Conservation (phyloP, 2,888 invertebrate species). For the Thereva nobilitata region DNA sequence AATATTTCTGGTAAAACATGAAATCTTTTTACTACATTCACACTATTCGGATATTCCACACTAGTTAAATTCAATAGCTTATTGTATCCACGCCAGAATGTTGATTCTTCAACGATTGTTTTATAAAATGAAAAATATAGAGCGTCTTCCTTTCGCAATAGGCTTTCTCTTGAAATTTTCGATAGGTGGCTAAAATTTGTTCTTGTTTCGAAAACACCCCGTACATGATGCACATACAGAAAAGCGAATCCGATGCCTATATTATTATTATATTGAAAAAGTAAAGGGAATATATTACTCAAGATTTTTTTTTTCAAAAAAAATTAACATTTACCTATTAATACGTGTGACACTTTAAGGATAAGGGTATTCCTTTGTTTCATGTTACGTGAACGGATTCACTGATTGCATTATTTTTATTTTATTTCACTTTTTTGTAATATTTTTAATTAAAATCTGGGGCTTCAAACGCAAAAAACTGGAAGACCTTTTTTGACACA, state of each 20-base stretch:
- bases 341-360: slow-evolving; percentile 53
- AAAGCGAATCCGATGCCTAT: slow-evolving; percentile 65
- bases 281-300: background rate
- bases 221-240: slow-evolving; percentile 69
- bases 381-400: slow-evolving; percentile 46
- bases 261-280: slow-evolving; percentile 42
- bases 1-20: slow-evolving; percentile 83
- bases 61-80: slow-evolving; percentile 71
- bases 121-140: slow-evolving; percentile 90
- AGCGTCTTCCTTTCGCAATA: slow-evolving; percentile 85
- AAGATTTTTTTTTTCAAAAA: background rate
- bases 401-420: background rate
- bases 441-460: no score
- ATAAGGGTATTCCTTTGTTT: slow-evolving; percentile 50
- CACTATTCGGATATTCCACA: slow-evolving; percentile 79
- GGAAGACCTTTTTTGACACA: no score
- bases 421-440: background rate
- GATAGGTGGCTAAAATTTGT: slow-evolving; percentile 83
- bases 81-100: slow-evolving; percentile 66
- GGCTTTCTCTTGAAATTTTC: slow-evolving; percentile 81
- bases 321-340: slow-evolving; percentile 50
- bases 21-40: slow-evolving; percentile 81
- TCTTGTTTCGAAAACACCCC: slow-evolving; percentile 77
- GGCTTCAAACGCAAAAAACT: no score
- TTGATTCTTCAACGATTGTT: slow-evolving; percentile 70